Evolutionary conservation across 2,113 vertebrate genomes (phyloP), one percentile per base, ranked within the genome.

Genomic region (Elgaria multicarinata): DNA sequence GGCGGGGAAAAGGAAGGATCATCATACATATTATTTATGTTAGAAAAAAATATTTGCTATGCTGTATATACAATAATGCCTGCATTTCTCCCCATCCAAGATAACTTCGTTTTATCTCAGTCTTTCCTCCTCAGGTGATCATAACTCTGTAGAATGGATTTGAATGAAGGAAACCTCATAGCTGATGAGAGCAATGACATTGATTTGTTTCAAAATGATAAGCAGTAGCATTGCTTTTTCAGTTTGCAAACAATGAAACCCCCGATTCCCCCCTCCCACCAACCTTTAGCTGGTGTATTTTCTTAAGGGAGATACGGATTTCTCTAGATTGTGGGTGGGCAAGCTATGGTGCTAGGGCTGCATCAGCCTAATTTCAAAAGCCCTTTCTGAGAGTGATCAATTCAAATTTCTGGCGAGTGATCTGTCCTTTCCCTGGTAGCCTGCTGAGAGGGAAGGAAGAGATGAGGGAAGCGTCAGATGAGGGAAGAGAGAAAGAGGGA

Each of bases 21-120:
- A 74, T 26, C 6, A 13, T 55, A 53, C 33, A 16, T 36, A 74
- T 55, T 20, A 55, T 26, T 36, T 72, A 67, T 24, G 18, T 36
- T 26, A 72, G n/a, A n/a, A 72, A 58, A 55, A 85, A 72, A 85
- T 36, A 85, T 85, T 58, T 85, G 46, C n/a, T n/a, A n/a, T n/a
- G n/a, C n/a, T n/a, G n/a, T n/a, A n/a, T 24, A 50, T 24, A n/a
- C 12, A 5, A 44, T 44, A 83, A n/a, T 53, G 14, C 28, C 74
- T 16, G 6, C 39, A 62, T 44, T 42, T n/a, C 18, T 86, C 85
- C 26, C 44, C 14, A 64, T 26, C 10, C 24, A 31, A 53, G 50
- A 53, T 10, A 53, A 10, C 20, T 67, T 7, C 31, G 71, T 53
- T 22, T 24, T 72, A n/a, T 36, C 10, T 24, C 67, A 74, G 46